A percentile compares a stretch with the other conserved stretches of the same genome.
Conservation (phyloP, 2,888 invertebrate genomes). For the Gasteruption jaculator region DNA sequence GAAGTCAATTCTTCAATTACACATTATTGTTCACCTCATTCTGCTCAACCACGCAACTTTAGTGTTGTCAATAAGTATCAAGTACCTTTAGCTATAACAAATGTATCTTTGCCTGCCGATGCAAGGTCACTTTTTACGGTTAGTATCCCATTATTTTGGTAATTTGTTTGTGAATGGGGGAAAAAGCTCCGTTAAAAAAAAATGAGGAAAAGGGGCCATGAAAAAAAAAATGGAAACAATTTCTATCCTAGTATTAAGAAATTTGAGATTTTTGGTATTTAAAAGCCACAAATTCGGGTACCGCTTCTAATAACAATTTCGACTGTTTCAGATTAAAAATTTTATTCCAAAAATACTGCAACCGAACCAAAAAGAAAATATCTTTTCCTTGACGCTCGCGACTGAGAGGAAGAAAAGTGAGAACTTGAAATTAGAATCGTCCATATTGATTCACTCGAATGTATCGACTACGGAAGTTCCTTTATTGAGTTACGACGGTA, state of each 20-base stretch:
- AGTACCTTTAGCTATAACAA: slow-evolving; percentile 68
- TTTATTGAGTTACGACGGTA: slow-evolving; percentile 69
- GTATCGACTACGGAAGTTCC: slow-evolving; percentile 69
- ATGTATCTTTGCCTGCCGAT: slow-evolving; percentile 63
- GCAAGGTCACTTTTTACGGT: slow-evolving; percentile 62
- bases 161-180: no score
- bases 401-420: slow-evolving; percentile 53
- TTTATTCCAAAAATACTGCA: slow-evolving; percentile 60
- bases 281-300: slow-evolving; percentile 7
- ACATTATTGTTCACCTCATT: slow-evolving; percentile 50
- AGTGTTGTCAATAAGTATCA: slow-evolving; percentile 70
- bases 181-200: no score
- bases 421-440: slow-evolving; percentile 59
- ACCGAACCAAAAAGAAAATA: slow-evolving; percentile 57
- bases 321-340: slow-evolving; percentile 56
- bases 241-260: not conserved
- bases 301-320: slow-evolving; percentile 2
- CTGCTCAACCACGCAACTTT: slow-evolving; percentile 54
- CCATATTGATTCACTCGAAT: slow-evolving; percentile 68
- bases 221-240: not conserved
- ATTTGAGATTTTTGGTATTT: not conserved
- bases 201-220: no score
- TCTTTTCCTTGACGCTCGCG: slow-evolving; percentile 59
- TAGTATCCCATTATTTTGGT: slow-evolving; percentile 31
- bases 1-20: slow-evolving; percentile 57